These are phyloP conservation scores for Coenonympha arcania DNA, from an alignment of 2,888 invertebrate genomes.

Conservation along the genomic window DNA sequence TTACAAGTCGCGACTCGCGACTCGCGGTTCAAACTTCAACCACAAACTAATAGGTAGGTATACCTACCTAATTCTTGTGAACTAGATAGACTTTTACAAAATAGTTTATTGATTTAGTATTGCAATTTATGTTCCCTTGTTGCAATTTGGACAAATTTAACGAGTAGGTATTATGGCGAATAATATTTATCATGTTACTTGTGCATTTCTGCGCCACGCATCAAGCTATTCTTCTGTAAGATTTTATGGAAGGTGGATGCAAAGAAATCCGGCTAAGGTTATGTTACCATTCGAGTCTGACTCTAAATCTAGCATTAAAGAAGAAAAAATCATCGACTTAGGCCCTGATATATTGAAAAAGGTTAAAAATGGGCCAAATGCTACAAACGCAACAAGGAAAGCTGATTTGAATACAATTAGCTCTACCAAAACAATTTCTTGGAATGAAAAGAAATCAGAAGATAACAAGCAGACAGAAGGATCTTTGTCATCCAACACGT, in stretches of 20 bases:
- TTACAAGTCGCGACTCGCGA: too few species aligned
- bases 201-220: slow-evolving; percentile 11
- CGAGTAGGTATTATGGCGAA: slow-evolving; percentile 4
- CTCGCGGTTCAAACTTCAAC: too few species aligned
- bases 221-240: slow-evolving; percentile 32
- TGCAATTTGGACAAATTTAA: too few species aligned
- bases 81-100: too few species aligned
- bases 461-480: too few species aligned
- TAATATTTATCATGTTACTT: slow-evolving; percentile 10
- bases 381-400: slow-evolving; percentile 21
- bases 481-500: background rate
- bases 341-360: slow-evolving; percentile 38
- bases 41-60: too few species aligned
- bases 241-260: slow-evolving; percentile 65
- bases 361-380: slow-evolving; percentile 15
- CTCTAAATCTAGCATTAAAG: slow-evolving; percentile 44
- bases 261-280: slow-evolving; percentile 69
- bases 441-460: too few species aligned
- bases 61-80: too few species aligned
- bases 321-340: slow-evolving; percentile 59
- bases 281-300: slow-evolving; percentile 61
- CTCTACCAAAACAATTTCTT: too few species aligned
- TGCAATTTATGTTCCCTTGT: too few species aligned
- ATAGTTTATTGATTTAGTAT: too few species aligned
- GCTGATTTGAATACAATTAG: slow-evolving; percentile 1